Base-by-base conservation (phyloP, 1,140 invertebrate species). In the Microplitis mediator region DNA sequence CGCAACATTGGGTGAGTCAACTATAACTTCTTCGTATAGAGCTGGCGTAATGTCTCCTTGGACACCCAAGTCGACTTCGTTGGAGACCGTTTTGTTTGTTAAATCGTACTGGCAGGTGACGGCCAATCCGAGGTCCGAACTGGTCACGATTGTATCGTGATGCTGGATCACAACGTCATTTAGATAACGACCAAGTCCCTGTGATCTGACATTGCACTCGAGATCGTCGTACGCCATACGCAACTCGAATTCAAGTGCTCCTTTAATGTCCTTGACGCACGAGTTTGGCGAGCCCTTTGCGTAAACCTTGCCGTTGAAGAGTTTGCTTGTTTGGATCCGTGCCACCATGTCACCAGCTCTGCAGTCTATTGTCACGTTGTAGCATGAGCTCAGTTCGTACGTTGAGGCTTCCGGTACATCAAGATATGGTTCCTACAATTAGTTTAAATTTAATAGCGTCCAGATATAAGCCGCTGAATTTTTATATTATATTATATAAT, bases 261-360 rank as follows among this genome's bases (percentile, higher is more conserved):
- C 92, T 76, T 92, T 92, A 4, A 97, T 92, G 82, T 98, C 95
- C 64, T 93, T 90, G 1, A 96, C 93, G 84, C 96, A 98, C 1
- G 94, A 95, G 82, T 96, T 96, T 14, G 95, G 95, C 75, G 94
- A 94, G 9, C 95, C 94, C 82, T 97, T 97, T 14, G 95, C 95
- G 86, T 97, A 97, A 62, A 97, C 94, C 87, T 97, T 97, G 56
- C 96, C 96, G 82, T 95, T 94, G 88, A 97, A 97, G 4, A 97
- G 88, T 83, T 96, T 96, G 69, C 93, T 96, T 4, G 96, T 97
- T 82, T 95, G 93, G 80, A 97, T 97, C 35, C 91, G 91, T 16
- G 96, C 95, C 45, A 97, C 91, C 96, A 98, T 98, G 82, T 97
- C 95, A 58, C 94, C 93, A 1, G 95, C 93, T 56, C 94, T 90